phyloP scores from a whole-genome alignment of 2,888 invertebrate species.

The Napeogenes inachia region DNA sequence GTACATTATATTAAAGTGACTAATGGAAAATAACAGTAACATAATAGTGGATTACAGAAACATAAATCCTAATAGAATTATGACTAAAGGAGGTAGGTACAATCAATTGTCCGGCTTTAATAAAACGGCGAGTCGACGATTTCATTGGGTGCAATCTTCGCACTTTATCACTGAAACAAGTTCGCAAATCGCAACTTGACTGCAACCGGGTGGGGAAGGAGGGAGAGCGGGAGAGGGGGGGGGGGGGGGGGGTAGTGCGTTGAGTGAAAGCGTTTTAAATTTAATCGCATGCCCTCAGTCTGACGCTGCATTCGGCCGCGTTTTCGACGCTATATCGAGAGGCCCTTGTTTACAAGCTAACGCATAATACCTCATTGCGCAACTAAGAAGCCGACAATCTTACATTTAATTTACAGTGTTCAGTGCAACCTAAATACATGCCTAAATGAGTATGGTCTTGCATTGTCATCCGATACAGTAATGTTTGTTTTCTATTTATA shows the following conservation, averaged over 20 bases:
- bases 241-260: conserved; percentile 34
- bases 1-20: not conserved
- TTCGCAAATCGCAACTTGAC: conserved; percentile 45
- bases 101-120: conserved; percentile 18
- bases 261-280: conserved; percentile 70
- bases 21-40: conserved; percentile 14
- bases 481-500: conserved; percentile 10
- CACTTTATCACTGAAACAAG: conserved; percentile 40
- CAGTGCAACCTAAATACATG: conserved; percentile 31
- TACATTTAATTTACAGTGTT: conserved; percentile 33
- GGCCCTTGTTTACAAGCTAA: conserved; percentile 43
- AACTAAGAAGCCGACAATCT: conserved; percentile 36
- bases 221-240: conserved; percentile 15
- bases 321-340: conserved; percentile 40
- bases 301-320: conserved; percentile 50
- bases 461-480: conserved; percentile 12
- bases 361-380: conserved; percentile 35
- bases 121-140: conserved; percentile 27
- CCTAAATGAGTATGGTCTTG: conserved; percentile 14
- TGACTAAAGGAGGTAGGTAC: conserved; percentile 20
- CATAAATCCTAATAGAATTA: conserved; percentile 31
- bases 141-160: conserved; percentile 33
- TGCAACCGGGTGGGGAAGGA: conserved; percentile 17
- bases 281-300: conserved; percentile 55
- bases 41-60: conserved; percentile 22